phyloP scores from a whole-genome alignment of 2,797 vertebrate species.

The Gadopsis bispinosus region DNA sequence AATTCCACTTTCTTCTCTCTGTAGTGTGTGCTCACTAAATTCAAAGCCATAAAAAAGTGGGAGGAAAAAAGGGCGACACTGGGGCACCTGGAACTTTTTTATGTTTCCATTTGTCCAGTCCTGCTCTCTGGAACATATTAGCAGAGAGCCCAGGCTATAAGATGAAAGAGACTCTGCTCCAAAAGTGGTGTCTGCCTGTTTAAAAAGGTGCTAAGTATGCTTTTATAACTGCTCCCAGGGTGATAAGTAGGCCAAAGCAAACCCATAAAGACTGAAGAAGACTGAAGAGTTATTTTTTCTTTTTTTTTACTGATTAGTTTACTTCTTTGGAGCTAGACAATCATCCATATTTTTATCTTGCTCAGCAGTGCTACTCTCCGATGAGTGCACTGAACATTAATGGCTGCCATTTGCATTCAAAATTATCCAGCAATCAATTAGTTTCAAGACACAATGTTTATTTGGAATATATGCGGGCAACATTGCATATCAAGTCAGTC shows the following conservation, averaged over 20 bases:
- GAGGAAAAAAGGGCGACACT: constrained; percentile 18
- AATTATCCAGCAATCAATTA: constrained; percentile 68
- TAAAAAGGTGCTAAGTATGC: constrained; percentile 67
- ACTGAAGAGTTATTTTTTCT: constrained; percentile 34
- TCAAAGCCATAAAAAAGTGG: constrained; percentile 53
- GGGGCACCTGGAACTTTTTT: constrained; percentile 56
- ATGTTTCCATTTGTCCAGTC: constrained; percentile 61
- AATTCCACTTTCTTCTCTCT: constrained; percentile 29
- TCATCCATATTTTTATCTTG: constrained; percentile 52
- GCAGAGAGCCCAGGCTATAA: constrained; percentile 23
- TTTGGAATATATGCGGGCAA: background rate
- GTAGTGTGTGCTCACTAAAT: constrained; percentile 38
- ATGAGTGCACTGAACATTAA: constrained; percentile 58
- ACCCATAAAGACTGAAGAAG: constrained; percentile 56
- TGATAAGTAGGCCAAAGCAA: constrained; percentile 56
- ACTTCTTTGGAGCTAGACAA: constrained; percentile 57
- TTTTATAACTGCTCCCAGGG: constrained; percentile 63
- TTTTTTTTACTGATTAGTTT: constrained; percentile 68
- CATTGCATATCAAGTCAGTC: constrained; percentile 42
- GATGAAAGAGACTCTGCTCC: constrained; percentile 61
- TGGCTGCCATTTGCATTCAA: constrained; percentile 72
- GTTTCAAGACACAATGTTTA: constrained; percentile 58
- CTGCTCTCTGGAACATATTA: constrained; percentile 65
- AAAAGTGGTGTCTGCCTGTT: constrained; percentile 51
- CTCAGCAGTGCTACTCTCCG: constrained; percentile 55